Base-by-base conservation (phyloP, 92 coral and sea anemone genomes). In the Parazoanthus darwini region DNA sequence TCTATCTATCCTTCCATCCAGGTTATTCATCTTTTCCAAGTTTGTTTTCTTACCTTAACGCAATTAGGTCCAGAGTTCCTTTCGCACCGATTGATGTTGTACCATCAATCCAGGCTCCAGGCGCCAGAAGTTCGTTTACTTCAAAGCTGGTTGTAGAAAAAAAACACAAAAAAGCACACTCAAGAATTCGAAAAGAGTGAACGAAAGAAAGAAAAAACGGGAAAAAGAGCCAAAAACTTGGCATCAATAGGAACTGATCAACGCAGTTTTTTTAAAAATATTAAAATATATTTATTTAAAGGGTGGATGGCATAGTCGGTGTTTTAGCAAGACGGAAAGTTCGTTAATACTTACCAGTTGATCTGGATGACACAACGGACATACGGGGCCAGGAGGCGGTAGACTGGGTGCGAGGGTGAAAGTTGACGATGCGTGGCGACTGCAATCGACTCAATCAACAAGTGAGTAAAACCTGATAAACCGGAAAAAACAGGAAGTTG, bases 381-480 rank as follows among this genome's bases (percentile, higher is more conserved):
- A 80, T 93, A 97, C 25, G 99, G 96, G 54, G 99, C 98, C 78
- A 97, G 93, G 50, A 97, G 91, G 68, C 99, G 96, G 85, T 92
- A 97, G 80, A 95, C 92, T 68, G 99, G 99, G 78, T 97, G 99
- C 18, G 99, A 97, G 33, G 99, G 99, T n/a, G 98, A 95, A 26
- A 97, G 94, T 89, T 97, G 98, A 22, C 99, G 96, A 73, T 95
- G 96, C 15, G 97, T 97, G 86, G 99, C 98, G 86, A 97, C 90
- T 66, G 96, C 93, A 82, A 97, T 91, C 14, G 97, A 89, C 89
- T 97, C 98, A 74, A 93, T 87, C 59, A 97, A 73, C 8, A 97
- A 88, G 86, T 97, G 99, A 22, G 96, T 95, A 86, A 89, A 93
- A 35, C 99, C 98, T 96, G 78, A 18, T 63, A 5, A 63, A 63